phyloP scores from a whole-genome alignment of 2,113 vertebrate genomes.

The Bostrychus sinensis region DNA sequence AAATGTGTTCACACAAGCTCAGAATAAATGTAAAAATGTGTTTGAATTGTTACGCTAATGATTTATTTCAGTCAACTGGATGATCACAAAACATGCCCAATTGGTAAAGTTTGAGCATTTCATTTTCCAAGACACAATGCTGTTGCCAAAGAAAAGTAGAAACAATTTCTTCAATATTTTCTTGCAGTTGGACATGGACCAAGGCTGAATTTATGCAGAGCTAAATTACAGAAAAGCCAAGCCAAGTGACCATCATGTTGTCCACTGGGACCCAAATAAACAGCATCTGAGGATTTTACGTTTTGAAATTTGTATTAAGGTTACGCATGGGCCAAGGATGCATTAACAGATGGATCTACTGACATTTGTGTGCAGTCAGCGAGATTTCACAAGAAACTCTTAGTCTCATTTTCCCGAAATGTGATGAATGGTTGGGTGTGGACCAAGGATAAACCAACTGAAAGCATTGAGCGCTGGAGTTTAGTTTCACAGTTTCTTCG shows the following conservation, averaged over 20 bases:
- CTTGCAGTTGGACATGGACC: background rate
- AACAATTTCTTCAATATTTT: background rate
- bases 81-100: too few species aligned
- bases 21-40: too few species aligned
- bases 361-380: background rate
- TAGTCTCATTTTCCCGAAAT: background rate
- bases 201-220: background rate
- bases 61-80: too few species aligned
- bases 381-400: background rate
- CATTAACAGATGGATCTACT: background rate
- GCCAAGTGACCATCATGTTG: background rate
- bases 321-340: too few species aligned
- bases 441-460: background rate
- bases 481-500: background rate
- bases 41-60: too few species aligned
- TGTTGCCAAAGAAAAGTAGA: too few species aligned
- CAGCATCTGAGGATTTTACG: background rate
- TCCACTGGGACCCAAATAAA: too few species aligned
- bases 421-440: background rate
- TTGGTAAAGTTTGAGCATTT: too few species aligned
- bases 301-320: too few species aligned
- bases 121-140: too few species aligned
- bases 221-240: background rate
- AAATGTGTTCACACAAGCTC: too few species aligned
- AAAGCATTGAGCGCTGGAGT: background rate